These are phyloP conservation scores for Leucozona laternaria DNA, from an alignment of 2,888 invertebrate genomes.

Conservation along the genomic window DNA sequence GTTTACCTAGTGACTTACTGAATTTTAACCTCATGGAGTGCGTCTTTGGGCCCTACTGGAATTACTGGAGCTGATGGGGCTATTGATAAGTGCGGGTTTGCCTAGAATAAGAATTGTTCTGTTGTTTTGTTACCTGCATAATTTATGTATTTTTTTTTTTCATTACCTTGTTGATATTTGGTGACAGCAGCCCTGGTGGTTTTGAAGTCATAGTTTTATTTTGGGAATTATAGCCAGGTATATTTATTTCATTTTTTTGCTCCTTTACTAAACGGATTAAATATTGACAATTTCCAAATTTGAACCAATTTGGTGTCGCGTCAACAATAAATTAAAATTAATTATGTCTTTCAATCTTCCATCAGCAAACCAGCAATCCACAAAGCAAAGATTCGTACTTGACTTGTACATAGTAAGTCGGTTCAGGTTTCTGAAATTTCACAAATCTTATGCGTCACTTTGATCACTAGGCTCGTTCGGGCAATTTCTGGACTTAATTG, in stretches of 20 bases:
- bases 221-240: constrained; percentile 8
- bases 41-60: constrained; percentile 86
- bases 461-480: no score
- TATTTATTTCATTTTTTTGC: constrained; percentile 52
- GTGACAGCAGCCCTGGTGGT: constrained; percentile 35
- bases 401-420: no score
- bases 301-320: neutral
- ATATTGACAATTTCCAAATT: neutral
- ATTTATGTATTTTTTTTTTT: neutral
- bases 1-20: constrained; percentile 84
- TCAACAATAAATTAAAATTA: neutral
- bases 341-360: neutral
- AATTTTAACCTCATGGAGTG: constrained; percentile 86
- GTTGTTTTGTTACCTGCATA: neutral
- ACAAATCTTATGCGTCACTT: no score
- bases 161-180: constrained; percentile 51
- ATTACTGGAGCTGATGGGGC: constrained; percentile 84
- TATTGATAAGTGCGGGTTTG: constrained; percentile 80
- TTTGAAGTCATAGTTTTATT: constrained; percentile 34
- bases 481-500: no score
- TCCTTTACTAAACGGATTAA: neutral
- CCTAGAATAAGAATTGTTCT: no score
- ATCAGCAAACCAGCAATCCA: neutral
- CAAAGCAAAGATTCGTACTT: no score
- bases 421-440: no score